Evolutionary conservation across 2,888 invertebrate genomes (phyloP), one percentile per base, ranked within the genome.

Genomic region (Euproctis similis): DNA sequence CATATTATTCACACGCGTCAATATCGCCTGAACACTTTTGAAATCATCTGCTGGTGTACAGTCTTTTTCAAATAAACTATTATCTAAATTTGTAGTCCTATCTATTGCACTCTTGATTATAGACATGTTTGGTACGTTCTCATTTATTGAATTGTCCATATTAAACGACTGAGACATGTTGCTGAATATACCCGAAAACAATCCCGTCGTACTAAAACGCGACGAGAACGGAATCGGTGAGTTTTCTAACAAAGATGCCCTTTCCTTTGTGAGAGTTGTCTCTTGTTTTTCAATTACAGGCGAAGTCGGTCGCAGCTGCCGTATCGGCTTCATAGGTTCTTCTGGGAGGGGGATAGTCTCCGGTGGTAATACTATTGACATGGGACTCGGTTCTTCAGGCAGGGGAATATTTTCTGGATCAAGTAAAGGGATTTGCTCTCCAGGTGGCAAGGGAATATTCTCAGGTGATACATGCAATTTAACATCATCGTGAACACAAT

Each of bases 71-170:
- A 77, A 77, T 50, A 81, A 59, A 65, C 73, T 68, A 62, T 55
- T 69, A 50, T 82, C 81, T 65, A 80, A 68, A 65, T 68, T 74
- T 59, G 78, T 75, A 65, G 77, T 81, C 72, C 80, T 69, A 56
- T 85, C 81, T 65, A 85, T 85, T 49, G 82, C 82, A 69, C 78
- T 85, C 53, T 82, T 82, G 52, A 85, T 84, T 55, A 82, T 61
- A 19, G 82, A 76, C 69, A 82, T 70, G 53, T 74, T 77, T 3
- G 84, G 82, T 41, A 78, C 70, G 37, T 71, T 74, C 28, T 84
- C 78, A 39, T 74, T 76, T 27, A 70, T 69, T 3, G 69, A 47
- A 39, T 41, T 57, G 43, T 76, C 76, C 41, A 59, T 31, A 32
- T 62, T 69, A 46, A 67, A 73, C 9, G 68, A 57, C 32, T 69